Base-by-base conservation (phyloP, 2,797 vertebrate species). In the Fistularia tabacaria region DNA sequence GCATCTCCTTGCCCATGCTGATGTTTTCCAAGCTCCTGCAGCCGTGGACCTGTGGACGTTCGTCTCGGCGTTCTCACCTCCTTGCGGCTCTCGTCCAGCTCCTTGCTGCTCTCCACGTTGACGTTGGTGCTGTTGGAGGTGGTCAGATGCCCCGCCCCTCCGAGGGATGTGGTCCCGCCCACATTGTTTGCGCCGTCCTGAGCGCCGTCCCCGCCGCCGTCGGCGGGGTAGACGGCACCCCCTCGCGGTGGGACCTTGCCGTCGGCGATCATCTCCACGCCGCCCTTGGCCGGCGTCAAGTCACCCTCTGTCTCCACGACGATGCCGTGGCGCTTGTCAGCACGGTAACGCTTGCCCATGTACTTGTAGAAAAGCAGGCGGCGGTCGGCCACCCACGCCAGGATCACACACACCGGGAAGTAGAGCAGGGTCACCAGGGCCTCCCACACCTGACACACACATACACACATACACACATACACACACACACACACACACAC, bases 301-400 rank as follows among this genome's bases (percentile, higher is more conserved):
- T 94, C 93, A 0, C 92, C 95, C 64, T 97, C 93, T 0, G 93
- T 90, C 49, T 94, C 95, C 11, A 95, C 93, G 43, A 97, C 94
- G 65, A 96, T 93, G 64, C 94, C 94, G 11, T 91, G 92, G 14
- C 92, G 92, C 14, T 94, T 93, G 84, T 96, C 93, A 0, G 94
- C 93, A 3, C 93, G 92, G 82, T 97, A 97, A 1, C 94, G 87
- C 79, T 96, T 96, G 84, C 95, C 92, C 72, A 96, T 93, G 61
- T 95, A 95, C 51, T 95, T 96, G 84, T 96, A 97, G 88, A 96
- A 96, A 50, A 97, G 90, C 38, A 97, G 87, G 0, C 94, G 79
- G 53, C 94, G 94, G 77, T 97, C 95, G 0, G 95, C 94, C 0
- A 96, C 87, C 95, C 95, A 96, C 0, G 95, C 94, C 57, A 94